These are phyloP conservation scores for Numida meleagris DNA, from an alignment of 2,113 vertebrate species.

Conservation along the genomic window DNA sequence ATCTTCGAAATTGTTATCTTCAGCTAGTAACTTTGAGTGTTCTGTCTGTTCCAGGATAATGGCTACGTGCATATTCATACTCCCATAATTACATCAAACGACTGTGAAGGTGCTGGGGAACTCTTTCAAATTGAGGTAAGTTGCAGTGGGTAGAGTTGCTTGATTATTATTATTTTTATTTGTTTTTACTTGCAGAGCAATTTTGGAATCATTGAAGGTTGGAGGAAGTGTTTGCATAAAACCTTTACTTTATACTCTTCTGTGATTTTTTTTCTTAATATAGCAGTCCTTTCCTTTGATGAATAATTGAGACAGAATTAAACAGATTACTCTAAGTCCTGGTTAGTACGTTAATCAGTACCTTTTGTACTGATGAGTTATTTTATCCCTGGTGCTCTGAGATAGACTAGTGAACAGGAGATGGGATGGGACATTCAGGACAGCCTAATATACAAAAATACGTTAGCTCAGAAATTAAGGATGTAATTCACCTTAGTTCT, in stretches of 20 bases:
- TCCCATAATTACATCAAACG: slow-evolving; percentile 96
- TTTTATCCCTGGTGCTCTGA: not conserved
- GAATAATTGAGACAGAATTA: not conserved
- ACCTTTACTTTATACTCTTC: not conserved
- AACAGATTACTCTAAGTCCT: not conserved
- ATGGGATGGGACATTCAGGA: not conserved
- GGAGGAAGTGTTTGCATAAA: not conserved
- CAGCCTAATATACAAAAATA: not conserved
- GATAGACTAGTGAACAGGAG: not conserved
- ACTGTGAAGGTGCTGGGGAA: slow-evolving; percentile 96
- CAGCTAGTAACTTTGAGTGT: not conserved
- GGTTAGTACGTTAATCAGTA: not conserved
- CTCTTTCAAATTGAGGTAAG: slow-evolving; percentile 91
- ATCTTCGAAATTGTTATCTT: not conserved
- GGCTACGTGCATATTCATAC: slow-evolving; percentile 93
- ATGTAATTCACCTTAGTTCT: not conserved
- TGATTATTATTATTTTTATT: not conserved
- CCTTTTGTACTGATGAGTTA: not conserved
- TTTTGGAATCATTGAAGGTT: not conserved
- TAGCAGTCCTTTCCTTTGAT: not conserved
- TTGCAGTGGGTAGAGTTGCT: not conserved
- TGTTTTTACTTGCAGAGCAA: not conserved
- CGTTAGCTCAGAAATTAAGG: not conserved
- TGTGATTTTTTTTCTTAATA: not conserved
- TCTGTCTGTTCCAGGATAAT: slow-evolving; percentile 77